These are phyloP conservation scores for Ochlodes sylvanus DNA, from an alignment of 2,888 invertebrate genomes.

Conservation along the genomic window DNA sequence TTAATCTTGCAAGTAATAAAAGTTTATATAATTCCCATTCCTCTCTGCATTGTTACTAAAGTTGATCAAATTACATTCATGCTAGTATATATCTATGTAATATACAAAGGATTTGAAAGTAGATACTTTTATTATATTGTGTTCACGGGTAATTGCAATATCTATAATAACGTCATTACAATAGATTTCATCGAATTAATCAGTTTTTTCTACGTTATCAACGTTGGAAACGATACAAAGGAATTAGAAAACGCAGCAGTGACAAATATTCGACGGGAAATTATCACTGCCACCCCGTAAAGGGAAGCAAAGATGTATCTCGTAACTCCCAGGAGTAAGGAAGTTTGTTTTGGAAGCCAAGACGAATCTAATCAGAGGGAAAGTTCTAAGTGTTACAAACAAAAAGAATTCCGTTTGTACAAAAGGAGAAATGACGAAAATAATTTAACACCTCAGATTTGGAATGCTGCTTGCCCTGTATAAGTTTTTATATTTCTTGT, in stretches of 20 bases:
- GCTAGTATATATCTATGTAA: no score
- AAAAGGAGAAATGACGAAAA: slow-evolving; percentile 22
- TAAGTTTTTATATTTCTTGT: slow-evolving; percentile 15
- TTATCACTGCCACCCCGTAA: slow-evolving; percentile 15
- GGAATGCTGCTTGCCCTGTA: slow-evolving; percentile 17
- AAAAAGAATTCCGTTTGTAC: slow-evolving; percentile 30
- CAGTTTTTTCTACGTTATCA: no score
- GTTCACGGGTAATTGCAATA: no score
- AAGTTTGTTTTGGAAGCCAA: slow-evolving; percentile 36
- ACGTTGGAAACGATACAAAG: no score
- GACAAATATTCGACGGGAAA: slow-evolving; percentile 11
- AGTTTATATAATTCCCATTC: no score
- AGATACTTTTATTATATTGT: no score
- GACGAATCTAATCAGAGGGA: slow-evolving; percentile 37
- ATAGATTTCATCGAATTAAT: no score
- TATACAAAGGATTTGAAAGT: no score
- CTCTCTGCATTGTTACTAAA: no score
- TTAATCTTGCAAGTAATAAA: no score
- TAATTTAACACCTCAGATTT: slow-evolving; percentile 31
- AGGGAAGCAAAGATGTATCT: slow-evolving; percentile 27
- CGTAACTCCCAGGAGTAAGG: slow-evolving; percentile 23
- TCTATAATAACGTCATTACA: no score
- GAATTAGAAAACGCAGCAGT: neutral
- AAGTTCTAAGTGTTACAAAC: slow-evolving; percentile 37
- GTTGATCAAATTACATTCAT: no score